A percentile compares a stretch with the other conserved stretches of the same genome.
Evolutionary conservation across 2,888 invertebrate genomes (phyloP).

Genomic region (Ptychoptera albimana): DNA sequence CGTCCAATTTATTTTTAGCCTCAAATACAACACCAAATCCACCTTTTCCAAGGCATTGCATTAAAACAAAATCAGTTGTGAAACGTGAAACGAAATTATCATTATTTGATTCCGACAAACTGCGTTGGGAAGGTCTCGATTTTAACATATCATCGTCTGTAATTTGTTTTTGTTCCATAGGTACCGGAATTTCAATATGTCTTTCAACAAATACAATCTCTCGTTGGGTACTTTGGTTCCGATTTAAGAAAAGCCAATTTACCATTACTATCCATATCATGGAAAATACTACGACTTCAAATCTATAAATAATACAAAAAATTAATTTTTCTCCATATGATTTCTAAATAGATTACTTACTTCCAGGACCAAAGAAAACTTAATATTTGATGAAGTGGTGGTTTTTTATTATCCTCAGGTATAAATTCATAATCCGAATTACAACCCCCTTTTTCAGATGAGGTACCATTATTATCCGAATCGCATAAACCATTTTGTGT

Average conservation of each 20-base stretch:
- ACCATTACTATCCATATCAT: too few species aligned
- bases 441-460: conserved; percentile 15
- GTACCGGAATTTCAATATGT: conserved; percentile 27
- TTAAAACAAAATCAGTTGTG: conserved; percentile 66
- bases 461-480: conserved; percentile 8
- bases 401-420: conserved; percentile 38
- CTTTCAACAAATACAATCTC: conserved; percentile 29
- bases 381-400: conserved; percentile 47
- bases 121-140: conserved; percentile 9
- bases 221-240: conserved; percentile 13
- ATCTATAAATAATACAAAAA: neutral
- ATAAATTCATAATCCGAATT: conserved; percentile 14
- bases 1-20: conserved; percentile 84
- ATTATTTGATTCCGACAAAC: conserved; percentile 21
- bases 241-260: too few species aligned
- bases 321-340: neutral
- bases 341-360: conserved; percentile 45
- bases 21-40: conserved; percentile 97
- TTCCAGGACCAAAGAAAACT: conserved; percentile 69
- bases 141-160: conserved; percentile 5
- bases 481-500: conserved; percentile 31
- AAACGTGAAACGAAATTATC: conserved; percentile 44
- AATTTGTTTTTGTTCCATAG: conserved; percentile 24
- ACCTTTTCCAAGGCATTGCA: conserved; percentile 70
- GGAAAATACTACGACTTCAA: too few species aligned